Evolutionary conservation across 1,140 invertebrate species (phyloP).

Genomic region (Homarus americanus): DNA sequence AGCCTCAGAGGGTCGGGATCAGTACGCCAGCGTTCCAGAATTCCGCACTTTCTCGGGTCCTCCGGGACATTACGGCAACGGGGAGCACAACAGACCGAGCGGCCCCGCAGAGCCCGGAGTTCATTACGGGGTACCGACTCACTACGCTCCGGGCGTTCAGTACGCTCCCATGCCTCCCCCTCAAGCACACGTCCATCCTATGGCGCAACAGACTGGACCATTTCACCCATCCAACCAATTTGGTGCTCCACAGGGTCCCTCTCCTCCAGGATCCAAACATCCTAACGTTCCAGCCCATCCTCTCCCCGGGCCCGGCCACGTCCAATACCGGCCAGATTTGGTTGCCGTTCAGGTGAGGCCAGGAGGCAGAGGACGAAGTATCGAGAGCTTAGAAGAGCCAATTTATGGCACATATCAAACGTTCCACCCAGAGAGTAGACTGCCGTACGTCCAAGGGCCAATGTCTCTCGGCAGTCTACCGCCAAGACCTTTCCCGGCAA

Average conservation of each 20-base stretch:
- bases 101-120: slow-evolving; percentile 58
- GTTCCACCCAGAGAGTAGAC: slow-evolving; percentile 61
- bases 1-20: slow-evolving; percentile 69
- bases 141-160: slow-evolving; percentile 52
- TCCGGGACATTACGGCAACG: slow-evolving; percentile 55
- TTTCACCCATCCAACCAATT: slow-evolving; percentile 46
- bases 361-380: slow-evolving; percentile 75
- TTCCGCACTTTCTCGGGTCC: slow-evolving; percentile 65
- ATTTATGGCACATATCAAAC: slow-evolving; percentile 76
- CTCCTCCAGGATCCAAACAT: slow-evolving; percentile 50
- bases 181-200: slow-evolving; percentile 59
- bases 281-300: slow-evolving; percentile 35
- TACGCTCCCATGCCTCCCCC: slow-evolving; percentile 56
- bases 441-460: slow-evolving; percentile 38
- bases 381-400: slow-evolving; percentile 76
- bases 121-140: slow-evolving; percentile 47
- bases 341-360: slow-evolving; percentile 79
- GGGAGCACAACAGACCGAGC: slow-evolving; percentile 46
- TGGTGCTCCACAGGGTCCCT: slow-evolving; percentile 44
- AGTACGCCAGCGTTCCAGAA: slow-evolving; percentile 67
- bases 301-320: slow-evolving; percentile 51
- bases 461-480: slow-evolving; percentile 60
- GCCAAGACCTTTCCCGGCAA: slow-evolving; percentile 77
- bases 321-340: slow-evolving; percentile 78
- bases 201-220: slow-evolving; percentile 27